These are phyloP conservation scores for Fukomys damarensis DNA, from an alignment of 2,113 vertebrate species.

Conservation along the genomic window DNA sequence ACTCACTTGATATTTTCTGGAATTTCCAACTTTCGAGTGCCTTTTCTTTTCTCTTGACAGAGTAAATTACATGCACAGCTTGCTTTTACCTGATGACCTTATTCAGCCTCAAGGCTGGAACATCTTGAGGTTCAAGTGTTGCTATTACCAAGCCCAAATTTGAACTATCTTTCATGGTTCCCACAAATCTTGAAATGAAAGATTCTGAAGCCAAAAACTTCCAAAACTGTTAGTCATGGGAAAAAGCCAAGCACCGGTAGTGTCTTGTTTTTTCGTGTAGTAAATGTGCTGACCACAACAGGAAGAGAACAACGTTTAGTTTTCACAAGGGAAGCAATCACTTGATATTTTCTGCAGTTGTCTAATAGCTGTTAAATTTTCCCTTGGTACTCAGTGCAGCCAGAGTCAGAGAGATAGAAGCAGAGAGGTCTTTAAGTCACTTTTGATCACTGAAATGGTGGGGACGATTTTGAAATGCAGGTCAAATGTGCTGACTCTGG, in stretches of 20 bases:
- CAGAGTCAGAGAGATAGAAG: background rate
- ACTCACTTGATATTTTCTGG: background rate
- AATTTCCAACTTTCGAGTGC: background rate
- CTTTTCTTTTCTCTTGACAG: background rate
- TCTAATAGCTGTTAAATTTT: background rate
- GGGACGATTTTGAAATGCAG: background rate
- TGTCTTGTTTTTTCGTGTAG: background rate
- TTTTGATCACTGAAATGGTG: background rate
- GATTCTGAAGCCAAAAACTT: background rate
- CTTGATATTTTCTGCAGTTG: background rate
- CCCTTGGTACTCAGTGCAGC: background rate
- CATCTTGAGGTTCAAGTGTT: background rate
- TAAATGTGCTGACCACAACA: background rate
- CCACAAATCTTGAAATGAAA: background rate
- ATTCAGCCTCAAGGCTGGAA: background rate
- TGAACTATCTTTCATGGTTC: background rate
- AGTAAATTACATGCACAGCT: background rate
- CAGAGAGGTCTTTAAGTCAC: slow-evolving; percentile 12
- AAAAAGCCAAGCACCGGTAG: background rate
- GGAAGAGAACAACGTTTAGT: background rate
- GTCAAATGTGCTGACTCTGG: background rate
- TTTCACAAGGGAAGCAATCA: background rate
- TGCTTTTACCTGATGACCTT: background rate
- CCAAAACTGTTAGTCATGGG: background rate
- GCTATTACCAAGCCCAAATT: background rate